Evolutionary conservation across 2,888 invertebrate species (phyloP), one percentile per base, ranked within the genome.

Genomic region (Pterobdella sp.): DNA sequence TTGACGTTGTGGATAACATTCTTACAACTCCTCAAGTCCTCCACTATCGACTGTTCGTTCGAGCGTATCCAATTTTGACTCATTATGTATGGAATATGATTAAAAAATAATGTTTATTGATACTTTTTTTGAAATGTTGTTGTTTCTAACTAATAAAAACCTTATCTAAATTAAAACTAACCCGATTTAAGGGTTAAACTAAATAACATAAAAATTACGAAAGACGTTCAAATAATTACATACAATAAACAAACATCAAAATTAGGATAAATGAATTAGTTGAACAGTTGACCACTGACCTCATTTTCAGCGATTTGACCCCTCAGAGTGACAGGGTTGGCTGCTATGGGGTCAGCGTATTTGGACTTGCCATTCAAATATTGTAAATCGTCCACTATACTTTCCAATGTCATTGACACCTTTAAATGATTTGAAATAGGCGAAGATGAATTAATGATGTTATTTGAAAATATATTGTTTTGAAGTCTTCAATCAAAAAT

Each of bases 261-360:
- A n/a, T n/a, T n/a, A n/a, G n/a, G n/a, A n/a, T n/a, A n/a, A n/a
- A n/a, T n/a, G n/a, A n/a, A n/a, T n/a, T n/a, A n/a, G n/a, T n/a
- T n/a, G n/a, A n/a, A n/a, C n/a, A n/a, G n/a, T n/a, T 26, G 3
- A 7, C 35, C 37, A 31, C 67, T 64, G 3, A 74, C 74, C 35
- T 74, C 67, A 42, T 74, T 74, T 42, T 74, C 82, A 42, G 81
- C 79, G 22, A 82, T 79, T 73, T 83, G 82, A 72, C 82, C 81
- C 65, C 79, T 78, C 22, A 83, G 78, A 75, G 80, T 80, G 64
- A 81, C 80, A 18, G 81, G 80, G 68, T 79, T 80, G 32, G 82
- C 81, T 14, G 81, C 80, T 56, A 83, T 78, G 1, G 82, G 82
- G 68, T 82, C 82, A 64, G 82, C 81, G 73, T 80, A 80, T 18